phyloP scores from a whole-genome alignment of 2,888 invertebrate genomes.

The Quadriops clusia region DNA sequence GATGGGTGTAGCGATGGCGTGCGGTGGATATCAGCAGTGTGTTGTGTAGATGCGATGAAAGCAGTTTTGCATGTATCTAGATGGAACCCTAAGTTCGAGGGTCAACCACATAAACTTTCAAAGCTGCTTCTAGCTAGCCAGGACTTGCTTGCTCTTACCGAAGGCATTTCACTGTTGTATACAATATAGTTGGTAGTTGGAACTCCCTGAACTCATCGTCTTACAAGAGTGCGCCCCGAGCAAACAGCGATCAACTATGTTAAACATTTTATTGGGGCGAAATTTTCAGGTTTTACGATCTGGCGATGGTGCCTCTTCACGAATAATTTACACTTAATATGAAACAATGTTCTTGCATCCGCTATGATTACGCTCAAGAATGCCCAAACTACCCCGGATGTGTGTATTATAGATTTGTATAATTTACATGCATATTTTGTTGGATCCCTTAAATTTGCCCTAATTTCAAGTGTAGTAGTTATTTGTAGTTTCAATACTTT shows the following conservation, averaged over 20 bases:
- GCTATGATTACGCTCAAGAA: too few species aligned
- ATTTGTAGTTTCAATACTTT: too few species aligned
- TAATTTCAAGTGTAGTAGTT: too few species aligned
- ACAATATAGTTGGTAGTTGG: constrained; percentile 22
- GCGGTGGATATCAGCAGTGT: constrained; percentile 8
- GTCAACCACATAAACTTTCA: constrained; percentile 39
- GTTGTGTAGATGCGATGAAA: constrained; percentile 21
- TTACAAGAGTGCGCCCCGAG: constrained; percentile 27
- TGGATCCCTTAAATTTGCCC: too few species aligned
- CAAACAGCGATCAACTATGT: constrained; percentile 34
- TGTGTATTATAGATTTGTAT: too few species aligned
- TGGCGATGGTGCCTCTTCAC: constrained; percentile 16
- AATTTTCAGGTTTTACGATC: constrained; percentile 28
- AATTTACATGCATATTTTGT: too few species aligned
- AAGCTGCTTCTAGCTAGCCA: constrained; percentile 32
- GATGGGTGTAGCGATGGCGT: constrained; percentile 10
- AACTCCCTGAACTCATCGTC: constrained; percentile 31
- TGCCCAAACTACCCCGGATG: too few species aligned
- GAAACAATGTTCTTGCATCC: too few species aligned
- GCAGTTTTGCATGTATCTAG: constrained; percentile 33
- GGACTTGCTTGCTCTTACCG: constrained; percentile 31
- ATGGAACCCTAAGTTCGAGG: constrained; percentile 32
- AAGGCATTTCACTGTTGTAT: constrained; percentile 29
- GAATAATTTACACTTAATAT: too few species aligned
- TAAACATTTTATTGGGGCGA: constrained; percentile 35